These are phyloP conservation scores for Henicopernis longicauda DNA, from an alignment of 2,113 vertebrate genomes.

Conservation along the genomic window DNA sequence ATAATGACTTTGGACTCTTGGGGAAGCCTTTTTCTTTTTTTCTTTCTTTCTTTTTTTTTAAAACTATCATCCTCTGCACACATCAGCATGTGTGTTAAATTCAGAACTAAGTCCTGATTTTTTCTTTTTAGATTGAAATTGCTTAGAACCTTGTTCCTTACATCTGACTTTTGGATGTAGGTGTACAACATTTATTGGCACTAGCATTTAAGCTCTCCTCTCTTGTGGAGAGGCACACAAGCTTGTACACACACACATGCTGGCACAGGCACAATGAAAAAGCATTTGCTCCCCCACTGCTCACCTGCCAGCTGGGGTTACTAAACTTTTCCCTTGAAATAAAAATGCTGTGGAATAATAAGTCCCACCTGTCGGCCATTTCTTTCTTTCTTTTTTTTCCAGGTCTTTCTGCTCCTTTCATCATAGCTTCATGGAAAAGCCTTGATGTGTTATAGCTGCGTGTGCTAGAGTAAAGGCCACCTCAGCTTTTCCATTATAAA, in stretches of 20 bases:
- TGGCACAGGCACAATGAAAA: conserved; percentile 60
- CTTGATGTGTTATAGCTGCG: conserved; percentile 69
- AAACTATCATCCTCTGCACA: neutral
- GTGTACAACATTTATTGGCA: neutral
- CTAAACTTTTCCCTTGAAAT: conserved; percentile 72
- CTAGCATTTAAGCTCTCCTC: conserved; percentile 15
- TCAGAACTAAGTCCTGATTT: neutral
- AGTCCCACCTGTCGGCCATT: conserved; percentile 68
- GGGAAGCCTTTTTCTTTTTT: neutral
- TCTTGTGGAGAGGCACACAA: neutral
- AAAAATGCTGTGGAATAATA: conserved; percentile 67
- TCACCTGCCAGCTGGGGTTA: conserved; percentile 73
- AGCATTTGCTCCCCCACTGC: conserved; percentile 31
- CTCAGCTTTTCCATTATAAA: conserved; percentile 73
- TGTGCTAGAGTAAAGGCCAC: conserved; percentile 62
- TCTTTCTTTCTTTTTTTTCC: conserved; percentile 46
- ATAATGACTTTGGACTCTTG: neutral
- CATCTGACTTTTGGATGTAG: neutral
- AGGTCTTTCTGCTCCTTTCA: conserved; percentile 70
- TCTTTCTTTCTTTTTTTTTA: neutral
- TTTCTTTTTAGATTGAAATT: neutral
- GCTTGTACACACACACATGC: conserved; percentile 40
- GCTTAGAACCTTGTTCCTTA: conserved; percentile 1
- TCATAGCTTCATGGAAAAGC: conserved; percentile 67
- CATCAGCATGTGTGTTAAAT: neutral